Evolutionary conservation across 2,888 invertebrate species (phyloP).

Genomic region (Ennomos fuscantarius): DNA sequence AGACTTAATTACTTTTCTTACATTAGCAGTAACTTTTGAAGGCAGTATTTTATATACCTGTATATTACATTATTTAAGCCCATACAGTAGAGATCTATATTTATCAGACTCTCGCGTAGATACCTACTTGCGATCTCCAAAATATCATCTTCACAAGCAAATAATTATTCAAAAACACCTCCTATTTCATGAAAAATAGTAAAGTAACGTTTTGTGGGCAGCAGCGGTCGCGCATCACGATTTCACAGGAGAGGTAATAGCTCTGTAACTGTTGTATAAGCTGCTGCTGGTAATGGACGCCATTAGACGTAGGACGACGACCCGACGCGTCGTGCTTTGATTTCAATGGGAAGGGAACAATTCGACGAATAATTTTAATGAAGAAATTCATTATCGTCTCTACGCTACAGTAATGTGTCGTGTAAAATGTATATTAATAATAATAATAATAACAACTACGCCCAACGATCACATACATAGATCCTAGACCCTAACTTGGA

Average conservation of each 20-base stretch:
- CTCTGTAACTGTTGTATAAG: slow-evolving; percentile 34
- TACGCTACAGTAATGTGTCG: too few species aligned
- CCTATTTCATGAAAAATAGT: slow-evolving; percentile 52
- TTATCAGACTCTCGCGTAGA: too few species aligned
- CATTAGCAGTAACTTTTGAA: too few species aligned
- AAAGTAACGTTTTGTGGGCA: slow-evolving; percentile 72
- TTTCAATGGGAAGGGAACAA: slow-evolving; percentile 29
- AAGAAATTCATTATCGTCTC: background rate
- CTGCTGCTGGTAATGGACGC: slow-evolving; percentile 65
- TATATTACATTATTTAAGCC: too few species aligned
- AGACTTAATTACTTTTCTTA: too few species aligned
- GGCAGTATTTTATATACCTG: too few species aligned
- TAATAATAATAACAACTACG: too few species aligned
- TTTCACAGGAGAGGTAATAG: slow-evolving; percentile 74
- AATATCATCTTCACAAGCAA: background rate
- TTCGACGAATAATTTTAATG: slow-evolving; percentile 22
- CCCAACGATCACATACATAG: too few species aligned
- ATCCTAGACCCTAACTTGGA: too few species aligned
- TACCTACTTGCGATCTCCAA: background rate
- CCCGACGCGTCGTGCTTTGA: slow-evolving; percentile 47
- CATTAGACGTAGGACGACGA: slow-evolving; percentile 72
- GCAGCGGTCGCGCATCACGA: slow-evolving; percentile 70
- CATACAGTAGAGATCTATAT: too few species aligned
- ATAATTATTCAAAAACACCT: slow-evolving; percentile 4
- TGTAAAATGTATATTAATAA: too few species aligned